Evolutionary conservation across 2,113 vertebrate genomes (phyloP).

Genomic region (Platysteira castanea): DNA sequence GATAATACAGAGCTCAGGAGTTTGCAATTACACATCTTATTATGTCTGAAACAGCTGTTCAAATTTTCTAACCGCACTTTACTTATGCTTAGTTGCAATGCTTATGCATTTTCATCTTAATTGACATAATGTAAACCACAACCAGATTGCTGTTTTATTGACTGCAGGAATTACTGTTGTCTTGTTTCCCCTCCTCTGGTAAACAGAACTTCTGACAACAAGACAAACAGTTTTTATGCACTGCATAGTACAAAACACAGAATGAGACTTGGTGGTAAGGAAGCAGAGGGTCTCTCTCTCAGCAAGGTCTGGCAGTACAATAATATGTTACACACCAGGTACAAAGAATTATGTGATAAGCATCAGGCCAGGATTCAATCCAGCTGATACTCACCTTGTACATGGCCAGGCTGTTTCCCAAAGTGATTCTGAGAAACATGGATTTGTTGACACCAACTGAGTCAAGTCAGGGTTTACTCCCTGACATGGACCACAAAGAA

Average conservation of each 20-base stretch:
- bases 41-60: background rate
- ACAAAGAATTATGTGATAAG: background rate
- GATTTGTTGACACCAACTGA: background rate
- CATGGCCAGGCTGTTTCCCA: background rate
- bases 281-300: background rate
- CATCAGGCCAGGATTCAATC: background rate
- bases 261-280: background rate
- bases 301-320: accelerated
- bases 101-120: background rate
- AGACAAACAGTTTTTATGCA: background rate
- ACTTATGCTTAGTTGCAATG: background rate
- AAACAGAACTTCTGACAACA: background rate
- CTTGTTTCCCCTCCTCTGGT: background rate
- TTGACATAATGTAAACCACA: background rate
- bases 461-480: background rate
- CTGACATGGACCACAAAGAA: background rate
- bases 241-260: background rate
- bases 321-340: background rate
- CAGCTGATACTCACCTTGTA: background rate
- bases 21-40: background rate
- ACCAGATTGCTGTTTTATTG: background rate
- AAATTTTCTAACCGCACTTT: background rate
- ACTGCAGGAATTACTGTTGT: background rate
- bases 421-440: background rate
- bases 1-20: background rate